Evolutionary conservation across 2,888 invertebrate genomes (phyloP), one percentile per base, ranked within the genome.

Genomic region (Trachelus iudaicus): DNA sequence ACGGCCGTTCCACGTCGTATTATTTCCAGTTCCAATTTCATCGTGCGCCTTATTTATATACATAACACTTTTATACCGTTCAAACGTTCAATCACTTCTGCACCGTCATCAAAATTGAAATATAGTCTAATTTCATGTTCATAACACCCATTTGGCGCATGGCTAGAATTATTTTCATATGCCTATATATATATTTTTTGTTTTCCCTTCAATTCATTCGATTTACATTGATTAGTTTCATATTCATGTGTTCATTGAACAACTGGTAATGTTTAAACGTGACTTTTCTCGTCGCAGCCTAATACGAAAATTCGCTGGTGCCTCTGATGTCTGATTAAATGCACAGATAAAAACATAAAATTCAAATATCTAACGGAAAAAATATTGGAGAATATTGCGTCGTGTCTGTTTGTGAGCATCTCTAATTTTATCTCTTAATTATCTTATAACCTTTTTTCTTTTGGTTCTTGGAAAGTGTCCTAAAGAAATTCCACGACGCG

Each of bases 21-120:
- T 56, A 23, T 56, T 81, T 83, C 71, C 75, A 79, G 77, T 81
- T 81, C 81, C 80, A 86, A 87, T 85, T 88, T 87, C 85, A 86
- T 84, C 86, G 82, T 84, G 85, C 79, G 80, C 80, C 76, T 81
- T 76, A 71, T 37, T 82, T 86, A 86, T 88, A 80, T 85, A 88
- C 85, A 87, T 81, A 83, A 81, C 82, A 86, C 76, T 78, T 75
- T 85, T 84, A 73, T 76, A 75, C 74, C 75, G 76, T 81, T 81
- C 77, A 76, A 74, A 56, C 23, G 9, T 23, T 23, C 23, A 56
- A 56, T 37, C 73, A 75, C 73, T 68, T 37, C 77, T 69, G 71
- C 71, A 75, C 40, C 80, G 76, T 84, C 81, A 83, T 75, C 69
- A 75, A 56, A 75, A 87, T 85, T 84, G 81, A 81, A 85, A 87